Conservation (phyloP, 1,140 invertebrate species). For the Heliconius hewitsoni region DNA sequence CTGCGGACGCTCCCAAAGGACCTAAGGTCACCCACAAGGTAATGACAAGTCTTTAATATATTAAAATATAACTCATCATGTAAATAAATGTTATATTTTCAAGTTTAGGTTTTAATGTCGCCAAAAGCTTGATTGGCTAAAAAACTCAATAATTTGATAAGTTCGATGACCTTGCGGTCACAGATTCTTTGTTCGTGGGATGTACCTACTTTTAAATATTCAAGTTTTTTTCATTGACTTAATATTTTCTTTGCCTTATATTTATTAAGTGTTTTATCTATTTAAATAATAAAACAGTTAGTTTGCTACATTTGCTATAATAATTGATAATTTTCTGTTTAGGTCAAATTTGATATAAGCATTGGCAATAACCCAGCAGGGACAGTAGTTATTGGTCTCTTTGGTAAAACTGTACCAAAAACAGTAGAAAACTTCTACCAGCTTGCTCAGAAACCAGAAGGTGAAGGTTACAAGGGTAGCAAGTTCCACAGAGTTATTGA, state of each 20-base stretch:
- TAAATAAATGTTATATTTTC: not conserved
- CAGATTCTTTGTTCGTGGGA: conserved; percentile 28
- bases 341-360: conserved; percentile 97
- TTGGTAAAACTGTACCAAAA: conserved; percentile 97
- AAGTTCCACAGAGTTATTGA: conserved; percentile 96
- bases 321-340: conserved; percentile 18
- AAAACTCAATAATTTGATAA: conserved; percentile 24
- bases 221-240: not conserved
- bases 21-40: conserved; percentile 77
- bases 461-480: conserved; percentile 93
- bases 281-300: no score
- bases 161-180: conserved; percentile 61
- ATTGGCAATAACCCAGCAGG: conserved; percentile 91
- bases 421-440: conserved; percentile 96
- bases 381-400: conserved; percentile 94
- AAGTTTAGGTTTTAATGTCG: not conserved
- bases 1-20: conserved; percentile 68
- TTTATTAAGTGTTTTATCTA: not conserved
- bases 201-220: not conserved
- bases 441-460: conserved; percentile 88
- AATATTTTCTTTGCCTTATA: not conserved
- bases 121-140: conserved; percentile 2
- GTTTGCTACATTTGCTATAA: no score
- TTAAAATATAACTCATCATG: not conserved
- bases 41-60: conserved; percentile 11